Conservation (phyloP, 2,113 vertebrate genomes). For the Enhydra lutris region DNA sequence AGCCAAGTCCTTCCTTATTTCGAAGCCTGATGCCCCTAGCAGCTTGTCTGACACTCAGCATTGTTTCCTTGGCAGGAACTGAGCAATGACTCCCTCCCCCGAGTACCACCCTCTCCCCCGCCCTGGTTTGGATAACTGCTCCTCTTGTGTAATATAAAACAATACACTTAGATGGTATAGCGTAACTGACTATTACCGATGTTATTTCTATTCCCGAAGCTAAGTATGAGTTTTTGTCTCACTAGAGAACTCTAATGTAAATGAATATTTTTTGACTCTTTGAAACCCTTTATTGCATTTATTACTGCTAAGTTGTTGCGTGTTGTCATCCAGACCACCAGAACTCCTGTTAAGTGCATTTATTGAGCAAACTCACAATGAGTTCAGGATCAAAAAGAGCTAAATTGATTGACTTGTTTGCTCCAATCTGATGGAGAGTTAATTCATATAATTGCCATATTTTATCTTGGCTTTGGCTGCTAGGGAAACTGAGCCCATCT, state of each 20-base stretch:
- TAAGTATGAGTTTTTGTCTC: neutral
- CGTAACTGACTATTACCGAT: accelerated
- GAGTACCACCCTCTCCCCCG: accelerated
- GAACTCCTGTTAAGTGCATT: neutral
- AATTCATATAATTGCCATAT: neutral
- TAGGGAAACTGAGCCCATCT: neutral
- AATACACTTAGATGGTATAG: accelerated
- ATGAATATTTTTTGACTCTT: neutral
- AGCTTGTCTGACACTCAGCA: neutral
- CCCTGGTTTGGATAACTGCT: neutral
- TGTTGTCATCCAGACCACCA: neutral
- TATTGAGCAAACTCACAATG: neutral
- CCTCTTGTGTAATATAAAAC: neutral
- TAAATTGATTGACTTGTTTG: no score
- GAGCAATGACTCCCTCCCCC: neutral
- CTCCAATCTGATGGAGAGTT: neutral
- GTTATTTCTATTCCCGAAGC: neutral
- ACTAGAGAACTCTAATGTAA: neutral
- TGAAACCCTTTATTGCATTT: neutral
- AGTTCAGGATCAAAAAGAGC: neutral
- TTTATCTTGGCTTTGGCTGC: neutral
- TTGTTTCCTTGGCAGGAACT: neutral
- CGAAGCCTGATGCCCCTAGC: neutral
- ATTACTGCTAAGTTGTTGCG: no score
- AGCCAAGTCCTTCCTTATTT: neutral